These are phyloP conservation scores for Drosophila santomea DNA, from an alignment of 1,140 invertebrate species.

Conservation along the genomic window DNA sequence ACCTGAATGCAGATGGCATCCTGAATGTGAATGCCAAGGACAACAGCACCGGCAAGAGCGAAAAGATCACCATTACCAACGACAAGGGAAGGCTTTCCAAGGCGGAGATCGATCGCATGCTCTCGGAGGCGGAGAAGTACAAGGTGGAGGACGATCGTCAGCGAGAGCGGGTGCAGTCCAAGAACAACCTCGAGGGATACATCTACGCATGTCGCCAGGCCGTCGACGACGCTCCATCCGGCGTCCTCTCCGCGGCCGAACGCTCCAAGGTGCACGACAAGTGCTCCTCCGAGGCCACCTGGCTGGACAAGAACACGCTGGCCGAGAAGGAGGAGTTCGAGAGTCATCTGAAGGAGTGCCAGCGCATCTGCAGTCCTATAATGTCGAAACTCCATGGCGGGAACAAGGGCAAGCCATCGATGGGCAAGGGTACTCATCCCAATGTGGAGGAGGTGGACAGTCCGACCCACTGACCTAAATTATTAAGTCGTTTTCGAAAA, in stretches of 20 bases:
- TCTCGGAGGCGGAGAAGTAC: conserved; percentile 91
- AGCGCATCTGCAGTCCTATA: conserved; percentile 89
- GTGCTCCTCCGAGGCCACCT: conserved; percentile 86
- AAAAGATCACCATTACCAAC: conserved; percentile 95
- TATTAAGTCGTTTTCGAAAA: conserved; percentile 27
- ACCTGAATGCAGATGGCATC: conserved; percentile 93
- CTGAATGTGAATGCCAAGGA: conserved; percentile 92
- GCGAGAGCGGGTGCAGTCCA: conserved; percentile 88
- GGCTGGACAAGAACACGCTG: conserved; percentile 87
- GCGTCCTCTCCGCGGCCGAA: conserved; percentile 87
- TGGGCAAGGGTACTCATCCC: conserved; percentile 41
- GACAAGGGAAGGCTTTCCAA: conserved; percentile 96
- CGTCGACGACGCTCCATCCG: conserved; percentile 88
- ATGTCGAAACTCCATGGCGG: conserved; percentile 91
- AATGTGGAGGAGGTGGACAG: conserved; percentile 75
- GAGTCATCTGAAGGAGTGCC: conserved; percentile 89
- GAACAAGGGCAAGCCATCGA: conserved; percentile 55
- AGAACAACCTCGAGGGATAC: conserved; percentile 94
- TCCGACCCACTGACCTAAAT: neutral
- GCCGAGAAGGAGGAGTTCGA: conserved; percentile 92
- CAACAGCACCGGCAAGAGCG: conserved; percentile 90
- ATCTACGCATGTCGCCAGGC: conserved; percentile 92
- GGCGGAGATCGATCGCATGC: conserved; percentile 96
- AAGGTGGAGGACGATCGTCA: conserved; percentile 89
- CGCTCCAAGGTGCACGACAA: conserved; percentile 87